Base-by-base conservation (phyloP, 1,140 invertebrate species). In the Drosophila repleta region DNA sequence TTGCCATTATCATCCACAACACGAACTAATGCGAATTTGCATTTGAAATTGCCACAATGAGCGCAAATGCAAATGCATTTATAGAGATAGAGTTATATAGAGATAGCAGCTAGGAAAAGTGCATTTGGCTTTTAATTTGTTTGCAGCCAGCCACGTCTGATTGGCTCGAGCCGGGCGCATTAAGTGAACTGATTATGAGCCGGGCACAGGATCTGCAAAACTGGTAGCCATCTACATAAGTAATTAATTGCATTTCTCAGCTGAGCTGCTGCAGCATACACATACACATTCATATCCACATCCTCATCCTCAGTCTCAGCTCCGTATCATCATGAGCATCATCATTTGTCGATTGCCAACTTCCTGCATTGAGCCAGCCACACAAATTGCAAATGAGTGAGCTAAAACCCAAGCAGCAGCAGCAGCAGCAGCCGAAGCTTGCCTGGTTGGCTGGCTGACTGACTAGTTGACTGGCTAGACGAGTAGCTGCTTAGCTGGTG, bases 21-120 rank as follows among this genome's bases (percentile, higher is more conserved):
- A 84, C 73, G 72, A 77, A 66, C 81, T 85, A 85, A 85, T 87
- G 78, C 56, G 62, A 78, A 87, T 87, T 87, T 79, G 83, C 83
- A 88, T 85, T 85, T 85, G 67, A 66, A 57, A 71, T 66, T 29
- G 37, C 45, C 57, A 66, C 69, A 71, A 71, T 71, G 24, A 26
- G 24, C 24, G 29, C 29, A 29, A 29, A 29, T 29, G 26, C 26
- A 29, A 29, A 29, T 67, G 62, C 62, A 71, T 20, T 41, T 51
- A 65, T 51, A 51, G 32, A 55, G 17, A 65, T 51, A 51, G 32
- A 55, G 17, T 43, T 53, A 32, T 45, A 70, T n/a, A 39, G 39
- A 46, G 39, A 51, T 35, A 35, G 32, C 51, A 64, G 17, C 62
- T 74, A 65, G 15, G 15, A 56, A 32, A 57, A 57, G 15, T 20